Base-by-base conservation (phyloP, 1,140 invertebrate species). In the Brachionus koreanus region DNA sequence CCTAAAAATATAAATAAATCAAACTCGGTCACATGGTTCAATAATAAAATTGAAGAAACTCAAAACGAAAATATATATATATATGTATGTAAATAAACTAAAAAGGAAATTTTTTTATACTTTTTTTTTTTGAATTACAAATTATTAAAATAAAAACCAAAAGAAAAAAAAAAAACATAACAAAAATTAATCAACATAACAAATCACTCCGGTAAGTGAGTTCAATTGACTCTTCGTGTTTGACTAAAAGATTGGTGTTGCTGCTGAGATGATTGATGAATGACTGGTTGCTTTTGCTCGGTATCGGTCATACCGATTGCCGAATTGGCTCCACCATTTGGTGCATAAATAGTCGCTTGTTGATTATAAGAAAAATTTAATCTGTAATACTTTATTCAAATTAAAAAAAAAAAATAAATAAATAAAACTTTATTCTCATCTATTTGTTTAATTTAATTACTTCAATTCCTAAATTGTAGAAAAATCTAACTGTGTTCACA, bases 391-490 rank as follows among this genome's bases (percentile, higher is more conserved):
- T 69, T 69, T 37, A 63, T 25, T 23, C 0, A 5, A 49, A 35
- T 13, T 42, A 42, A 25, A 74, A 77, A 35, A 35, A 37, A n/a
- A n/a, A n/a, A n/a, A n/a, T n/a, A n/a, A n/a, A n/a, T n/a, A n/a
- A n/a, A 7, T 23, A 69, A 10, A 10, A 3, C 7, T 63, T 25
- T 10, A 1, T n/a, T 63, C 1, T 25, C 13, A 33, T 25, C 13
- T 33, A 63, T 35, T 46, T 29, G 7, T 43, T 52, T 13, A 25
- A 16, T 23, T n/a, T 25, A n/a, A 5, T 69, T 69, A 69, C 65
- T 61, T 79, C 76, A 61, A 79, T 79, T 37, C 76, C 76, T 29
- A 79, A 43, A 61, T 79, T 79, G 33, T 79, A 79, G 57, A 79
- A 79, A 43, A 79, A 79, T 61, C 76, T 39, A 42, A 79, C 39